Base-by-base conservation (phyloP, 1,140 invertebrate genomes). In the Goniozus legneri region DNA sequence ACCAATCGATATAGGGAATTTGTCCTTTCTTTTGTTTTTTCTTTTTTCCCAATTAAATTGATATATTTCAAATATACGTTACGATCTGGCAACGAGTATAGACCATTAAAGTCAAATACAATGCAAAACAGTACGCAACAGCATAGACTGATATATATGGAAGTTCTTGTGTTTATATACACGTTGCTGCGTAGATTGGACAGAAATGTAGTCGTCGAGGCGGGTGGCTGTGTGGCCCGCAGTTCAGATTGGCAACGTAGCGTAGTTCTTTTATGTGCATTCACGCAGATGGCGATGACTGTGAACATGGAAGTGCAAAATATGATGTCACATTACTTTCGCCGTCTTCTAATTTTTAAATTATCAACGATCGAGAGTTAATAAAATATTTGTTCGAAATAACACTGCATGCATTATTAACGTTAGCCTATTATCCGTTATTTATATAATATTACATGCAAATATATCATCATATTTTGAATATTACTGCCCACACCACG, bases 211-310 rank as follows among this genome's bases (percentile, higher is more conserved):
- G 67, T 72, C 65, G 62, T 64, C 58, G 65, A 64, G 65, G 54
- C 58, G 63, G 67, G 60, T 60, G 47, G 62, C 54, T 62, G 67
- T 62, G 4, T 57, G 66, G 55, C 64, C 67, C 64, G 65, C 65
- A 62, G 65, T 62, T 67, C 60, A 58, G 60, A 66, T 64, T 71
- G 70, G 67, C 63, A 73, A 73, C 60, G 66, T 62, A 66, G 67
- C 53, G 67, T 58, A 69, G 67, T 64, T 71, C 64, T 61, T 69
- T 73, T 73, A 71, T 61, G 67, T 73, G 67, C 69, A 73, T 71
- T 73, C 69, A 65, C 69, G 69, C 59, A 73, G 70, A 71, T 73
- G 69, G 70, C 69, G 70, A 68, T 70, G 67, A 71, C 69, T 71
- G 69, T 70, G 69, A 73, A 73, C 70, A 73, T 70, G 64, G 63